Evolutionary conservation across 2,888 invertebrate genomes (phyloP).

Genomic region (Drosophila sordidapex): DNA sequence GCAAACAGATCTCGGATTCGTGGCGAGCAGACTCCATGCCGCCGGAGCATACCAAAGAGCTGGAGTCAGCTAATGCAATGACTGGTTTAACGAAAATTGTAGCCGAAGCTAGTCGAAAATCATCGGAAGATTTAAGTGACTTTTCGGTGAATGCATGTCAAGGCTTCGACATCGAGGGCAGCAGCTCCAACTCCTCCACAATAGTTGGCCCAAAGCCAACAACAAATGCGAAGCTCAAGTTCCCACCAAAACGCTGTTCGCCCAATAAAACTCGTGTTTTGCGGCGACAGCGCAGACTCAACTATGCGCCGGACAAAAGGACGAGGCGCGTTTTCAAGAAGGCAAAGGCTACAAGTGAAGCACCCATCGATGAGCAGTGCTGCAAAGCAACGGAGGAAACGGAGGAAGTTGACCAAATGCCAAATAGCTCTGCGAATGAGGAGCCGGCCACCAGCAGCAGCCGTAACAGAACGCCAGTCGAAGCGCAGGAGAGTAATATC

Average conservation of each 20-base stretch:
- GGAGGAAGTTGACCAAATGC: not conserved
- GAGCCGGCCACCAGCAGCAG: not conserved
- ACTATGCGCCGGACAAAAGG: constrained; percentile 33
- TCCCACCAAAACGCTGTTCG: constrained; percentile 41
- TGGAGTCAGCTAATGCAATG: not conserved
- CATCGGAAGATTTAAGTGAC: constrained; percentile 58
- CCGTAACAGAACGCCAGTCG: no score
- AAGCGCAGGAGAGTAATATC: not conserved
- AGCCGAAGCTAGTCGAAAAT: constrained; percentile 5
- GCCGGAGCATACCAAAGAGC: not conserved
- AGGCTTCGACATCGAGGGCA: constrained; percentile 56
- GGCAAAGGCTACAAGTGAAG: not conserved
- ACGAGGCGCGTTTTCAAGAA: not conserved
- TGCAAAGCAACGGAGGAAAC: not conserved
- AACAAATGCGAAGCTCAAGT: constrained; percentile 10
- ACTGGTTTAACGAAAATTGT: not conserved
- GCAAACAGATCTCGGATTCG: constrained; percentile 59
- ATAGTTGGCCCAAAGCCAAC: not conserved
- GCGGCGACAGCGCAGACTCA: not conserved
- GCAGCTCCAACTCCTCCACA: constrained; percentile 1
- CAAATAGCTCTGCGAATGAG: not conserved
- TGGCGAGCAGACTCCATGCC: not conserved
- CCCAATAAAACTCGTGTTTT: constrained; percentile 1
- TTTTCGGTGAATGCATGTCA: constrained; percentile 57
- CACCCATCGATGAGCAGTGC: not conserved